phyloP scores from a whole-genome alignment of 2,113 vertebrate species.

The Lagenorhynchus albirostris region DNA sequence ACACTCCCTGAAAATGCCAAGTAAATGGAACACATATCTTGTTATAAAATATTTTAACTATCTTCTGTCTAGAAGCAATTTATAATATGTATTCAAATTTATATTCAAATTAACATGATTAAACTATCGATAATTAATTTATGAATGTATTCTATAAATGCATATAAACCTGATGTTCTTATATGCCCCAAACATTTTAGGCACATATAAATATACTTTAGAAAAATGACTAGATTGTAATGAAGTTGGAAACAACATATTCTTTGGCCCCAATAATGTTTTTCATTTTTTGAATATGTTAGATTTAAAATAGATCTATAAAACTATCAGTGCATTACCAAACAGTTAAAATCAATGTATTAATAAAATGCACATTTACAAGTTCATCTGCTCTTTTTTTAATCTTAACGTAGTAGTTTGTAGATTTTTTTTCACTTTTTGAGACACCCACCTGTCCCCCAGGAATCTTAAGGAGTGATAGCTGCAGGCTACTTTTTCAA shows the following conservation, averaged over 20 bases:
- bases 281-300: not conserved
- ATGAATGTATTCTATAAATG: not conserved
- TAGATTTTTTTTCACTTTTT: not conserved
- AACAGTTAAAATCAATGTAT: not conserved
- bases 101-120: not conserved
- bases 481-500: not conserved
- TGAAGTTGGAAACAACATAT: not conserved
- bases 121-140: constrained; percentile 19
- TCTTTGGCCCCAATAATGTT: not conserved
- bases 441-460: not conserved
- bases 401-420: not conserved
- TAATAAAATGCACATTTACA: not conserved
- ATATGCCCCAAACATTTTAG: not conserved
- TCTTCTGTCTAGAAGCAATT: not conserved
- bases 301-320: not conserved
- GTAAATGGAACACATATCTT: not conserved
- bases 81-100: not conserved
- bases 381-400: not conserved
- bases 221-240: not conserved
- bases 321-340: not conserved
- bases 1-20: not conserved
- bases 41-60: not conserved
- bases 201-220: not conserved
- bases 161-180: not conserved
- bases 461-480: not conserved